A percentile compares a stretch with the other conserved stretches of the same genome.
phyloP scores from a whole-genome alignment of 2,888 invertebrate genomes.

The Noctua pronuba region DNA sequence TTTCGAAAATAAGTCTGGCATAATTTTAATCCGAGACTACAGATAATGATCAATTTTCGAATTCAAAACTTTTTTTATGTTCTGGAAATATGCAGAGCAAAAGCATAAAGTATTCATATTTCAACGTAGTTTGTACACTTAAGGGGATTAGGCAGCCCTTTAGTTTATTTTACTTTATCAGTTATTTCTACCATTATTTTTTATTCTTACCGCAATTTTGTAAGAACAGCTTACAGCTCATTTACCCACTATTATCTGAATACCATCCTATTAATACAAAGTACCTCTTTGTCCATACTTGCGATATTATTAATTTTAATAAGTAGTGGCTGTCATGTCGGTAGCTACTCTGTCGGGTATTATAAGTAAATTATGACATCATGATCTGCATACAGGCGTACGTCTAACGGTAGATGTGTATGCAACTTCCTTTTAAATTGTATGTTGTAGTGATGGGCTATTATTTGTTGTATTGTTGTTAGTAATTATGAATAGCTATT shows the following conservation, averaged over 20 bases:
- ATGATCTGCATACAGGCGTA: conserved; percentile 32
- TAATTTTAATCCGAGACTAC: neutral
- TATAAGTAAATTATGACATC: conserved; percentile 66
- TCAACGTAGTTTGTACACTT: neutral
- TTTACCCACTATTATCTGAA: neutral
- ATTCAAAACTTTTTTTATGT: neutral
- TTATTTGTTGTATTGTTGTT: neutral
- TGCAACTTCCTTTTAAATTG: conserved; percentile 56
- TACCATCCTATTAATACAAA: conserved; percentile 13
- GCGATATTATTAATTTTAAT: conserved; percentile 42
- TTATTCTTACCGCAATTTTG: neutral
- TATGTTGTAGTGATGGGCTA: conserved; percentile 37
- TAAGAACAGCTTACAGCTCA: neutral
- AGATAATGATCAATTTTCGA: neutral
- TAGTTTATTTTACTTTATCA: neutral
- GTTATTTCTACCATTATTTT: neutral
- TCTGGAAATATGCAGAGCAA: neutral
- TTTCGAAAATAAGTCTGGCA: neutral
- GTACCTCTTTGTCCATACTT: conserved; percentile 17
- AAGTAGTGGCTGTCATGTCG: conserved; percentile 25
- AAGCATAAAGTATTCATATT: neutral
- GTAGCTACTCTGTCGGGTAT: conserved; percentile 44
- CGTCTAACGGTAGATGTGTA: conserved; percentile 42
- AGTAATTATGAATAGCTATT: no score
- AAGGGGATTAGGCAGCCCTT: neutral